These are phyloP conservation scores for Porphyrio hochstetteri DNA, from an alignment of 2,113 vertebrate species.

Conservation along the genomic window DNA sequence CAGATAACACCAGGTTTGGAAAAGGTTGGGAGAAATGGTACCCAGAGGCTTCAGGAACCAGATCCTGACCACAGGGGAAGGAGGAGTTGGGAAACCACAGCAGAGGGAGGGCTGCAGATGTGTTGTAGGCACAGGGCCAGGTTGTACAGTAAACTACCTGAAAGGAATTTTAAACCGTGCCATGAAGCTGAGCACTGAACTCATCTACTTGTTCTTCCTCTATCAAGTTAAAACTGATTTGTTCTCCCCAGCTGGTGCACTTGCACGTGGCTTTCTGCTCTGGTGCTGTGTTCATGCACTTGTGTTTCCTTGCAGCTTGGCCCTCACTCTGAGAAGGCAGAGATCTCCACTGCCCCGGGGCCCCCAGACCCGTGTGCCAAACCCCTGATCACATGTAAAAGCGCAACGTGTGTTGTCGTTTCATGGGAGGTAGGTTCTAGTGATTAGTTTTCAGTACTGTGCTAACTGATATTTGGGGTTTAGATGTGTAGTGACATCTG, in stretches of 20 bases:
- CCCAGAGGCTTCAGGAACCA: neutral
- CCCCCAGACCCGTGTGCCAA: slow-evolving; percentile 77
- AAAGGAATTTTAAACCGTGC: neutral
- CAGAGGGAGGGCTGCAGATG: neutral
- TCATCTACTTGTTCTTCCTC: neutral
- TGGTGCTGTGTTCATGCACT: neutral
- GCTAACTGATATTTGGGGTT: neutral
- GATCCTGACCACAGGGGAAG: neutral
- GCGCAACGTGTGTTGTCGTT: slow-evolving; percentile 71
- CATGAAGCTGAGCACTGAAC: neutral
- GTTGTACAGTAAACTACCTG: neutral
- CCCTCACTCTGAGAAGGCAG: slow-evolving; percentile 70
- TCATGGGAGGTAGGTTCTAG: slow-evolving; percentile 76
- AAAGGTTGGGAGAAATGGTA: neutral
- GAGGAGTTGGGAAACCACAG: neutral
- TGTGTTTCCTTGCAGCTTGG: slow-evolving; percentile 71
- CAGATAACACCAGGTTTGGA: neutral
- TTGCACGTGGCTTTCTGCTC: neutral
- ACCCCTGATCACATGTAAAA: slow-evolving; percentile 74
- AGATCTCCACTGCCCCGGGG: slow-evolving; percentile 72
- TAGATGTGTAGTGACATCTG: neutral
- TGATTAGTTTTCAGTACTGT: neutral
- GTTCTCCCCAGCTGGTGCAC: neutral
- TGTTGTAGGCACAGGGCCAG: neutral
- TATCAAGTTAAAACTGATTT: neutral